These are phyloP conservation scores for Calypte anna DNA, from an alignment of 2,113 vertebrate species.

Conservation along the genomic window DNA sequence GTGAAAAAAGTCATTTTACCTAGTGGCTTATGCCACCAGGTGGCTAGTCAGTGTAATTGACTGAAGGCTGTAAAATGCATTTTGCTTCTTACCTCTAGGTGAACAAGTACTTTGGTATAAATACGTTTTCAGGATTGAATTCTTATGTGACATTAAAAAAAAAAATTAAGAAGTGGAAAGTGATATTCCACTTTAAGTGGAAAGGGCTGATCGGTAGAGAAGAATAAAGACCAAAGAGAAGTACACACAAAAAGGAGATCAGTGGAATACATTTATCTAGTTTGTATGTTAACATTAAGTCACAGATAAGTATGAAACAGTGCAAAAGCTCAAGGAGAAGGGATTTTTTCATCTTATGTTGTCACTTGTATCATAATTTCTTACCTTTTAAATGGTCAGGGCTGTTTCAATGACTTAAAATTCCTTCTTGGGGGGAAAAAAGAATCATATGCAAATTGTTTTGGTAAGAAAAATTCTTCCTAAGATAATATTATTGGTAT, in stretches of 20 bases:
- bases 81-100: neutral
- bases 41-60: neutral
- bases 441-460: neutral
- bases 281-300: neutral
- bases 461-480: neutral
- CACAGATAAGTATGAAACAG: neutral
- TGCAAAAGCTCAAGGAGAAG: neutral
- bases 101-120: neutral
- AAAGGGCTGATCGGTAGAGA: neutral
- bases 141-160: neutral
- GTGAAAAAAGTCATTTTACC: neutral
- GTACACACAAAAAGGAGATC: neutral
- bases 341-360: neutral
- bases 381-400: neutral
- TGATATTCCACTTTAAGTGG: neutral
- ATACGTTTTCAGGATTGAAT: neutral
- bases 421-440: neutral
- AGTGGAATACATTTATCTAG: neutral
- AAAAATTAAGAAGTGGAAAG: neutral
- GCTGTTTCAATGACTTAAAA: neutral
- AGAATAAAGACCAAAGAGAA: neutral
- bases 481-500: neutral
- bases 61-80: neutral
- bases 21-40: conserved; percentile 38
- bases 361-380: neutral